phyloP scores from a whole-genome alignment of 2,797 vertebrate genomes.

The Ctenopoma multispine region DNA sequence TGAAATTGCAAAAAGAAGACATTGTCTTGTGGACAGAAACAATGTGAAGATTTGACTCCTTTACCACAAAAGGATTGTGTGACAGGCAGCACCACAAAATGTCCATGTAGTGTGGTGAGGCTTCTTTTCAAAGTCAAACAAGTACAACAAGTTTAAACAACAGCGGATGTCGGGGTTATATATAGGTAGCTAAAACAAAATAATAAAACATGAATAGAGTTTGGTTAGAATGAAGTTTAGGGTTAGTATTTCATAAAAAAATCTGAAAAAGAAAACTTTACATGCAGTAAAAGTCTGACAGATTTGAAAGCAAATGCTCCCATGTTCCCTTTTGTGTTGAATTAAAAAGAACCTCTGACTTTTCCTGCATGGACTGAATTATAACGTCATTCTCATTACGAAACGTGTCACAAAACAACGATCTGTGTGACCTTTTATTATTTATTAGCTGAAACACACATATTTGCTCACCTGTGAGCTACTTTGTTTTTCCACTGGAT shows the following conservation, averaged over 20 bases:
- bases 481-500: slow-evolving; percentile 25
- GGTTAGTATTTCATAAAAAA: slow-evolving; percentile 7
- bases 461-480: slow-evolving; percentile 51
- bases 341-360: slow-evolving; percentile 24
- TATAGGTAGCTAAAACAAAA: background rate
- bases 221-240: slow-evolving; percentile 9
- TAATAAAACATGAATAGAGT: slow-evolving; percentile 5
- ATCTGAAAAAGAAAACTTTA: slow-evolving; percentile 26
- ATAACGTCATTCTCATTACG: slow-evolving; percentile 31
- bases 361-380: slow-evolving; percentile 30
- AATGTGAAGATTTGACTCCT: slow-evolving; percentile 10
- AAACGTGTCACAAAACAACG: slow-evolving; percentile 46
- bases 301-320: slow-evolving; percentile 50
- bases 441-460: slow-evolving; percentile 31
- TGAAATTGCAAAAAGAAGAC: background rate
- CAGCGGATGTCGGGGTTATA: background rate
- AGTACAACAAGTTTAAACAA: slow-evolving; percentile 6
- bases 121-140: slow-evolving; percentile 35
- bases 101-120: background rate
- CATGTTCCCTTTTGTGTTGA: slow-evolving; percentile 30
- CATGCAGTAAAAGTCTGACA: slow-evolving; percentile 29
- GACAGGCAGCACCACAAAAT: slow-evolving; percentile 6
- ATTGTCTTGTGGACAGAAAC: slow-evolving; percentile 1
- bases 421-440: slow-evolving; percentile 45
- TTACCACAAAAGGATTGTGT: slow-evolving; percentile 1